A percentile compares a stretch with the other conserved stretches of the same genome.
phyloP scores from a whole-genome alignment of 2,888 invertebrate genomes.

The Dicranocentrus wangi region DNA sequence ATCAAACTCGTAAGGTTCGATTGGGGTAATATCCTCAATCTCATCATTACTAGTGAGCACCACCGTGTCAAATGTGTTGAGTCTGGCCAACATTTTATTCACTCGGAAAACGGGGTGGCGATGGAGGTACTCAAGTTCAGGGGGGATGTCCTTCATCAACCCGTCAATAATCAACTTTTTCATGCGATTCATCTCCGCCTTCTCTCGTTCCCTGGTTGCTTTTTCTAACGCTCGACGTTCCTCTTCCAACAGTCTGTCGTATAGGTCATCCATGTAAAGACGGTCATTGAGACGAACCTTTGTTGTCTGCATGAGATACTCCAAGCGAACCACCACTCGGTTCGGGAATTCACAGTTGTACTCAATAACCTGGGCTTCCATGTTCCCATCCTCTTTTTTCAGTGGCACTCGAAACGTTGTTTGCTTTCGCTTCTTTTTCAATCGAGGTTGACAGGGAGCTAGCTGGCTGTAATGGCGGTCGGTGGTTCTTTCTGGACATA shows the following conservation, averaged over 20 bases:
- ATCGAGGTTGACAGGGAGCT: constrained; percentile 3
- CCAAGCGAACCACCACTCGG: constrained; percentile 60
- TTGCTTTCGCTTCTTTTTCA: constrained; percentile 19
- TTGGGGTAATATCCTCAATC: constrained; percentile 45
- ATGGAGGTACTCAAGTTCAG: constrained; percentile 44
- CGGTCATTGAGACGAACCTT: constrained; percentile 60
- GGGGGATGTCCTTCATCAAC: constrained; percentile 48
- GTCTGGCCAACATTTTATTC: constrained; percentile 52
- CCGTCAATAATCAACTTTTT: constrained; percentile 63
- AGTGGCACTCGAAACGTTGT: constrained; percentile 42
- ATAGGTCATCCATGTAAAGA: constrained; percentile 57
- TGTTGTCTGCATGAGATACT: constrained; percentile 63
- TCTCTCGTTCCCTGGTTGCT: constrained; percentile 34
- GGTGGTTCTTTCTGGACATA: not conserved
- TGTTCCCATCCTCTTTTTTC: constrained; percentile 57
- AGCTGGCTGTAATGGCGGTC: not conserved
- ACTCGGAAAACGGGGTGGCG: constrained; percentile 66
- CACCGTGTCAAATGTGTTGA: constrained; percentile 30
- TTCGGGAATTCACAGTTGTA: constrained; percentile 61
- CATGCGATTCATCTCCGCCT: constrained; percentile 57
- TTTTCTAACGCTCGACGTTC: constrained; percentile 30
- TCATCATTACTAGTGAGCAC: not conserved
- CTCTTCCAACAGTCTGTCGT: constrained; percentile 54
- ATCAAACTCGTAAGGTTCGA: constrained; percentile 67
- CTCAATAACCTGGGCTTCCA: constrained; percentile 51